Evolutionary conservation across 2,113 vertebrate species (phyloP), one percentile per base, ranked within the genome.

Genomic region (Capricornis sumatraensis): DNA sequence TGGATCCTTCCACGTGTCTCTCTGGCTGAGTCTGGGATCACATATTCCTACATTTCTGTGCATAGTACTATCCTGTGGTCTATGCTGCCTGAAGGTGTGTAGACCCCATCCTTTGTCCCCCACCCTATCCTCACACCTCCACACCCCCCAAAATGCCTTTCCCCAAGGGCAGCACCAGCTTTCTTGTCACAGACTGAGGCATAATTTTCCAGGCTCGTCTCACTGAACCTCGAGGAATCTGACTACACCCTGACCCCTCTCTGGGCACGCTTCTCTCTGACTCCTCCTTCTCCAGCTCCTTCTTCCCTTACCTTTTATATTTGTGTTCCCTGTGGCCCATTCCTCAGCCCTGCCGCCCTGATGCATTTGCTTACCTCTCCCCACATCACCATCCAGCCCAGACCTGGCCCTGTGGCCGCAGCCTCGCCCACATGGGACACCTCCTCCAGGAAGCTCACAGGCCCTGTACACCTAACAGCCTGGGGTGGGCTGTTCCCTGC

Each of bases 11-110:
- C 30, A 15, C 5, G 1, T 30, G 23, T n/a, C 27, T 58, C 76
- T 53, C 78, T 30, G 87, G 82, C 94, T 30, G 47, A 25, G 91
- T 40, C 25, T 0, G 17, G 79, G 86, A 19, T 50, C 11, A 5
- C 11, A 6, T 13, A 15, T 14, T 45, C 43, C n/a, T 8, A 25
- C 7, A 0, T 23, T 9, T 71, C 52, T 16, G 17, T 15, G 52
- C 50, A 52, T 23, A n/a, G 10, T 30, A 52, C 3, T 1, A 6
- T 1, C 45, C 1, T 1, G 2, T 3, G 40, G 86, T 52, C 83
- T 23, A 16, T 36, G 78, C 62, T 9, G 60, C 74, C 33, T 3
- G 2, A 13, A 53, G 58, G 7, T 50, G 4, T 30, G 1, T 67
- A 67, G 16, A 47, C 9, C 28, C 57, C 4, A 8, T 47, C 30